These are phyloP conservation scores for Leucophora obtusa DNA, from an alignment of 2,888 invertebrate genomes.

Conservation along the genomic window DNA sequence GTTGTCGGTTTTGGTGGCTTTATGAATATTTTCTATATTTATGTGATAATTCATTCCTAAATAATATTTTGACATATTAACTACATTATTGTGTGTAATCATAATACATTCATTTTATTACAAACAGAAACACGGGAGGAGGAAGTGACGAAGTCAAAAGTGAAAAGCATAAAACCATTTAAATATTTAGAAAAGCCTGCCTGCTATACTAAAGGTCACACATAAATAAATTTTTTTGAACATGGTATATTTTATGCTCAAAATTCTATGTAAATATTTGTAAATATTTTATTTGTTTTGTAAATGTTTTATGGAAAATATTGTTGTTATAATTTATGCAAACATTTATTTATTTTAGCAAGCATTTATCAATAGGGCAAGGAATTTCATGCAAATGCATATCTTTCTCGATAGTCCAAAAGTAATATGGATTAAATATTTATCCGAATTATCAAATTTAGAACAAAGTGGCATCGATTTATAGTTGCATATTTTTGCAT, in stretches of 20 bases:
- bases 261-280: conserved; percentile 10
- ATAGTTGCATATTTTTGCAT: too few relatives aligned
- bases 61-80: conserved; percentile 39
- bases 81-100: conserved; percentile 32
- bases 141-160: background rate
- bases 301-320: background rate
- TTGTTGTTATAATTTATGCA: background rate
- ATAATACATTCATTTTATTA: background rate
- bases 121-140: background rate
- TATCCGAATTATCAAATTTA: too few relatives aligned
- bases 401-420: too few relatives aligned
- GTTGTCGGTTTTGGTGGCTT: too few relatives aligned
- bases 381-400: too few relatives aligned
- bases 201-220: conserved; percentile 4
- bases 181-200: background rate
- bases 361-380: too few relatives aligned
- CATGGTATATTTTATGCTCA: conserved; percentile 3
- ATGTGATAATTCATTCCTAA: conserved; percentile 24
- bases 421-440: too few relatives aligned
- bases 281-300: background rate
- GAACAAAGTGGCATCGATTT: too few relatives aligned
- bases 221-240: background rate
- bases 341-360: too few relatives aligned
- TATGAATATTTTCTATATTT: background rate
- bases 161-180: background rate